These are phyloP conservation scores for Temnothorax longispinosus DNA, from an alignment of 1,140 invertebrate species.

Conservation along the genomic window DNA sequence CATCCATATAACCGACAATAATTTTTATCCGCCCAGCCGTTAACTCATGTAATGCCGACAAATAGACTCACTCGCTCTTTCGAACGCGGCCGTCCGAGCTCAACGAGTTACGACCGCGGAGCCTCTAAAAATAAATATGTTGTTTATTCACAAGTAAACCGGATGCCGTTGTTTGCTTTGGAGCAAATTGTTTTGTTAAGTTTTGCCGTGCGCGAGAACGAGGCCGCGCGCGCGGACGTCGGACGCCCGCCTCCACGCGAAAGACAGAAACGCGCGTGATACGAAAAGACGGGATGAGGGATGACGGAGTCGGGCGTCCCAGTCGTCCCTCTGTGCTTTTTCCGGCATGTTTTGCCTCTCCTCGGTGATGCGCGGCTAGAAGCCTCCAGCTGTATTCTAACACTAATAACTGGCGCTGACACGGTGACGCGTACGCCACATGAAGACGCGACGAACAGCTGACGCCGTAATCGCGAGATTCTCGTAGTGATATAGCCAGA, in stretches of 20 bases:
- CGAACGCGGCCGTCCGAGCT: conserved; percentile 63
- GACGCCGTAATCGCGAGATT: conserved; percentile 52
- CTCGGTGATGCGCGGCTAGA: conserved; percentile 53
- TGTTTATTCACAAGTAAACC: conserved; percentile 87
- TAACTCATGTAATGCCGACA: conserved; percentile 68
- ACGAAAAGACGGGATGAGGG: conserved; percentile 50
- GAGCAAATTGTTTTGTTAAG: conserved; percentile 86
- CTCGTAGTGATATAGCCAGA: conserved; percentile 39
- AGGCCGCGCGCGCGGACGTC: background rate
- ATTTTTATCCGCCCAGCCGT: conserved; percentile 65
- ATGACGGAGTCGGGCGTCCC: background rate
- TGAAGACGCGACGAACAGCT: conserved; percentile 50
- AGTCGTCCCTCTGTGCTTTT: conserved; percentile 63
- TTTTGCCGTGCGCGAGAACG: conserved; percentile 79
- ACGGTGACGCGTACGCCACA: background rate
- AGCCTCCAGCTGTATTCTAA: conserved; percentile 67
- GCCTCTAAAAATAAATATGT: conserved; percentile 86
- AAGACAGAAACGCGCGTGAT: conserved; percentile 47
- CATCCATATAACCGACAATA: conserved; percentile 57
- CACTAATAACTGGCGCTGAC: conserved; percentile 53
- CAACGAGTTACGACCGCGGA: conserved; percentile 78
- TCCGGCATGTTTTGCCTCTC: conserved; percentile 70
- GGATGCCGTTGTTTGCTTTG: conserved; percentile 86
- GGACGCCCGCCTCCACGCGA: conserved; percentile 42
- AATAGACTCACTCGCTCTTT: conserved; percentile 67